Percentiles rank a stretch among this genome's conserved stretches.
phyloP scores from a whole-genome alignment of 2,888 invertebrate species.

The Acleris emargana region DNA sequence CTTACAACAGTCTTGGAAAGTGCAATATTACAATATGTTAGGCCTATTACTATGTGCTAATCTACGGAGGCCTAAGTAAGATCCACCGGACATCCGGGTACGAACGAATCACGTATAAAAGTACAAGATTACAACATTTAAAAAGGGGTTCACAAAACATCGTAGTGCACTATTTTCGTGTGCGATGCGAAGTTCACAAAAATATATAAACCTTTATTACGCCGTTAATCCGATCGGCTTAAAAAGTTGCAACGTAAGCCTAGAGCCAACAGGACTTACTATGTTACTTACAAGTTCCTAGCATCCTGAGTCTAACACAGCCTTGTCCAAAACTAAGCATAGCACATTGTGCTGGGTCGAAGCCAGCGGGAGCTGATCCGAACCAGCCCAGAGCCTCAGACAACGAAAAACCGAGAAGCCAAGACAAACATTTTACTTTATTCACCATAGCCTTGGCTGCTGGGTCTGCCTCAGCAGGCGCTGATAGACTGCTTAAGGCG shows the following conservation, averaged over 20 bases:
- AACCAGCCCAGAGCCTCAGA: conserved; percentile 21
- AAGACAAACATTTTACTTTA: conserved; percentile 19
- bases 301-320: conserved; percentile 29
- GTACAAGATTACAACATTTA: conserved; percentile 36
- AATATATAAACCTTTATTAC: conserved; percentile 13
- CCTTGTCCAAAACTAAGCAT: conserved; percentile 15
- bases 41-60: conserved; percentile 35
- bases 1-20: conserved; percentile 33
- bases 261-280: background rate
- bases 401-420: conserved; percentile 16
- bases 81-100: conserved; percentile 22
- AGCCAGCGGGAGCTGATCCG: conserved; percentile 17
- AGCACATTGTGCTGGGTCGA: conserved; percentile 26
- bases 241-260: conserved; percentile 3
- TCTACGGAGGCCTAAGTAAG: conserved; percentile 34
- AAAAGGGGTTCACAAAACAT: conserved; percentile 29
- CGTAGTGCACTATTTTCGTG: conserved; percentile 29
- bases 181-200: conserved; percentile 24
- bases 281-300: background rate
- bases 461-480: background rate
- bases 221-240: background rate
- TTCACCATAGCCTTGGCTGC: background rate
- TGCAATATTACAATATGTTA: conserved; percentile 33
- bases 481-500: conserved; percentile 5
- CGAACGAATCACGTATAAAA: conserved; percentile 32